Conservation (phyloP, 2,888 invertebrate species). For the Steinernema hermaphroditum region DNA sequence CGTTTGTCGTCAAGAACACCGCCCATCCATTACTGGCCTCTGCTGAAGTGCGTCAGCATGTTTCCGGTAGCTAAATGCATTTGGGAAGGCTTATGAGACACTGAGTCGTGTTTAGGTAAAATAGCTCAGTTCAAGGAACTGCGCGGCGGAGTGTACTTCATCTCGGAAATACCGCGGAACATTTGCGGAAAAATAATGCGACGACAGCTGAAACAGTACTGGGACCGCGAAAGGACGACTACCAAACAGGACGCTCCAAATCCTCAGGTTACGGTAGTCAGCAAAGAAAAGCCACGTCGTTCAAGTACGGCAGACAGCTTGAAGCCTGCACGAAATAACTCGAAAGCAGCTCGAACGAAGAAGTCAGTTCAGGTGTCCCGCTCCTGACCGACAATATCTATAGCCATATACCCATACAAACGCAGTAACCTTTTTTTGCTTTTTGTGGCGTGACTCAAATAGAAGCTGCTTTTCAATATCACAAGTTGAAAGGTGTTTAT, state of each 20-base stretch:
- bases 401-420: no score
- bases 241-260: slow-evolving; percentile 17
- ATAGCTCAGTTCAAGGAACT: slow-evolving; percentile 62
- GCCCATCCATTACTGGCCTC: slow-evolving; percentile 52
- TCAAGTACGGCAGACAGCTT: slow-evolving; percentile 9
- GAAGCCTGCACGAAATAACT: slow-evolving; percentile 9
- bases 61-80: slow-evolving; percentile 45
- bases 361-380: background rate
- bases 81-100: background rate
- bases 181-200: slow-evolving; percentile 58
- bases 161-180: slow-evolving; percentile 62
- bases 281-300: slow-evolving; percentile 10
- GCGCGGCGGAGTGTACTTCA: slow-evolving; percentile 63
- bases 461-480: background rate
- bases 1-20: slow-evolving; percentile 58
- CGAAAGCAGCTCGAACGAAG: background rate
- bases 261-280: background rate
- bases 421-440: background rate
- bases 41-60: slow-evolving; percentile 60
- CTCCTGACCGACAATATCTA: no score
- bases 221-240: slow-evolving; percentile 55
- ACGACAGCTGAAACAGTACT: slow-evolving; percentile 55
- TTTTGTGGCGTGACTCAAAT: background rate
- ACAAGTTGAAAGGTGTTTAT: background rate
- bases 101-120: slow-evolving; percentile 49